Evolutionary conservation across 2,888 invertebrate species (phyloP).

Genomic region (Dryocosmus kuriphilus): DNA sequence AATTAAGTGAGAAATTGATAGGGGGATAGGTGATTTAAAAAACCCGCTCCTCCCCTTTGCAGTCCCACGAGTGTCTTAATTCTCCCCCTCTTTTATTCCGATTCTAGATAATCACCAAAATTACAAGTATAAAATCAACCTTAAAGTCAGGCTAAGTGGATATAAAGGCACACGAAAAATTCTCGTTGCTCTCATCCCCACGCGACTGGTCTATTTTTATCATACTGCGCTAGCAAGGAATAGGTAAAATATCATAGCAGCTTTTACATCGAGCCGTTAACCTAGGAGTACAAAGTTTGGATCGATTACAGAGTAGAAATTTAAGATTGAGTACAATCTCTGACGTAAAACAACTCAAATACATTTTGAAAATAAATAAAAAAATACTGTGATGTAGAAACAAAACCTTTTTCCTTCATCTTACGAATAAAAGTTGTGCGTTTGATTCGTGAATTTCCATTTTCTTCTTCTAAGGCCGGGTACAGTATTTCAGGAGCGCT

Average conservation of each 20-base stretch:
- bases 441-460: neutral
- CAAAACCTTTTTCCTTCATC: neutral
- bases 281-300: conserved; percentile 64
- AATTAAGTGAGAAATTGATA: no score
- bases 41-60: no score
- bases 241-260: conserved; percentile 54
- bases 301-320: conserved; percentile 57
- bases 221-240: conserved; percentile 63
- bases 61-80: no score
- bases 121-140: no score
- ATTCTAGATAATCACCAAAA: no score
- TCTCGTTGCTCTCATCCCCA: conserved; percentile 62
- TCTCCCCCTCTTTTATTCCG: no score
- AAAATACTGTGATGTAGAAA: no score
- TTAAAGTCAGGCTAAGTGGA: no score
- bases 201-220: conserved; percentile 69
- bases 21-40: no score
- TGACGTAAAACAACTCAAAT: no score
- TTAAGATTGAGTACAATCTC: no score
- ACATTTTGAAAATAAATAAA: neutral
- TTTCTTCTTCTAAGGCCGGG: neutral
- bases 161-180: conserved; percentile 1
- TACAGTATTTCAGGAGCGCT: neutral
- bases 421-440: neutral
- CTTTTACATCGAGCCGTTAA: conserved; percentile 64